Evolutionary conservation across 2,113 vertebrate species (phyloP), one percentile per base, ranked within the genome.

Genomic region (Benitochromis conjunctus): DNA sequence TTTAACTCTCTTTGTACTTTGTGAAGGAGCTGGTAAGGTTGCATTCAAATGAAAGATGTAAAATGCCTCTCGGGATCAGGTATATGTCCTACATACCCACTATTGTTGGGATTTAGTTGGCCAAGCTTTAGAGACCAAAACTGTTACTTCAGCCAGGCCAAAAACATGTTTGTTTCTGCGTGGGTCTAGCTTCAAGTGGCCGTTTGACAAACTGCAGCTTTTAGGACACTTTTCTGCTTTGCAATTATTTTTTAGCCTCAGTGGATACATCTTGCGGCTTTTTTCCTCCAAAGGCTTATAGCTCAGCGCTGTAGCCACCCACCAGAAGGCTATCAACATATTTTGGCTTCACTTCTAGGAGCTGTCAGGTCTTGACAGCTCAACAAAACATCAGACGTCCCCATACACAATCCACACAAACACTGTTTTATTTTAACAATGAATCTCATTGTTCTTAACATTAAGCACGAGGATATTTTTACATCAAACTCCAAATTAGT

Each of bases 241-340:
- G 24, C 43, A 3, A 9, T 51, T 76, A 10, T 48, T 31, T 29
- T 74, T 74, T 48, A 51, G 14, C 43, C 16, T 54, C 16, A n/a
- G 16, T 29, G 3, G 0, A 31, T 31, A 1, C 26, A 76, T 5
- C 69, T 19, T 74, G 21, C 4, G 43, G 43, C 29, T 46, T 71
- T 16, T 48, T 26, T 3, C 1, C 41, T 74, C 14, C 41, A 74
- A 71, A 48, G 66, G 36, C 9, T 24, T 56, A 57, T 26, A 76
- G 16, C 69, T 13, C 43, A 51, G 16, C 5, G 16, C 71, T 76
- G 26, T 51, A 76, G 26, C 71, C 71, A 76, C 71, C 71, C 46
- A 76, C 71, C 26, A 76, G 46, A 31, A n/a, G 46, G 6, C 71
- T 76, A 76, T 76, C 46, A 76, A 53, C 71, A 76, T 76, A n/a